phyloP scores from a whole-genome alignment of 2,888 invertebrate species.

The Neoitamus cyanurus region DNA sequence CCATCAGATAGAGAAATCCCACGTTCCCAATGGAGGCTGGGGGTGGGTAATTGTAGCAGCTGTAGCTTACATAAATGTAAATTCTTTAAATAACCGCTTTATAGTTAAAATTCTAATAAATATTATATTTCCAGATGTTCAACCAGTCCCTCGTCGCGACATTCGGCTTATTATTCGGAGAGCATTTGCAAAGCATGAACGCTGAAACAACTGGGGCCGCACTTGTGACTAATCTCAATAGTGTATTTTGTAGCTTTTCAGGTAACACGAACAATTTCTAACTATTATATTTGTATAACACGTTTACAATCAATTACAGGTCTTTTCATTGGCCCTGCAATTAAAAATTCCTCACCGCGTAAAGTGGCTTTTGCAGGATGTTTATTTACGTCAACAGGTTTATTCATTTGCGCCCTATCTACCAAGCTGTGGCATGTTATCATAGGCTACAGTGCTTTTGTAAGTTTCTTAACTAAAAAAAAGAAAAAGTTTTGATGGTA shows the following conservation, averaged over 20 bases:
- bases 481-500: constrained; percentile 11
- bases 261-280: constrained; percentile 54
- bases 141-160: constrained; percentile 78
- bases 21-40: constrained; percentile 77
- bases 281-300: neutral
- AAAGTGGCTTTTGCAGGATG: constrained; percentile 70
- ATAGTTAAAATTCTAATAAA: neutral
- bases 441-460: constrained; percentile 69
- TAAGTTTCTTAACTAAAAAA: constrained; percentile 61
- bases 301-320: constrained; percentile 65
- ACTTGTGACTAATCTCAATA: constrained; percentile 75
- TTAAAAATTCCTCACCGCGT: constrained; percentile 70
- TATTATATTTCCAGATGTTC: constrained; percentile 69
- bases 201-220: constrained; percentile 75
- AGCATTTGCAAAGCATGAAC: constrained; percentile 73
- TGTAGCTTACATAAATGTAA: constrained; percentile 75
- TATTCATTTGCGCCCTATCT: constrained; percentile 69
- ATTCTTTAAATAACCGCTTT: constrained; percentile 57
- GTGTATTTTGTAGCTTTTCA: constrained; percentile 73
- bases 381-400: constrained; percentile 68
- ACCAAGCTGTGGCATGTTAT: constrained; percentile 69
- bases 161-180: constrained; percentile 77
- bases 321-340: constrained; percentile 76
- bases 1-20: neutral
- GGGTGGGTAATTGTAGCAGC: constrained; percentile 79